These are phyloP conservation scores for Sebastes oblongus DNA, from an alignment of 2,797 vertebrate species.

Conservation along the genomic window DNA sequence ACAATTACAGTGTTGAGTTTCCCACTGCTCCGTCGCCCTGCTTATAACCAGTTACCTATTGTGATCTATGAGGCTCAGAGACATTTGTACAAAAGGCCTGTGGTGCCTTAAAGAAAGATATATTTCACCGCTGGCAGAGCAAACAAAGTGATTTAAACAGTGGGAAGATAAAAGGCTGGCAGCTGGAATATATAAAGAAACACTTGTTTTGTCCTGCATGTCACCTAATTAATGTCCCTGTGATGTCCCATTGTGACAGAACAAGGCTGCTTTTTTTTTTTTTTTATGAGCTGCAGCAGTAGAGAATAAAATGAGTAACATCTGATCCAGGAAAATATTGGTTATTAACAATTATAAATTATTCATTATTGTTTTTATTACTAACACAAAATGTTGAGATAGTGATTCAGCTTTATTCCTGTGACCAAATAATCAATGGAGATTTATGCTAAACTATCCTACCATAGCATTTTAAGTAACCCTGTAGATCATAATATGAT, in stretches of 20 bases:
- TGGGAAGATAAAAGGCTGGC: slow-evolving; percentile 61
- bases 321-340: slow-evolving; percentile 34
- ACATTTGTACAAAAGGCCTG: slow-evolving; percentile 34
- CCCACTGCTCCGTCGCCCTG: not conserved
- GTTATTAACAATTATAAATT: slow-evolving; percentile 6
- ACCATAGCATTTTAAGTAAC: not conserved
- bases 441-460: not conserved
- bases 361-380: slow-evolving; percentile 13
- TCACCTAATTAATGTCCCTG: slow-evolving; percentile 67
- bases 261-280: slow-evolving; percentile 27
- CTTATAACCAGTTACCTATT: not conserved
- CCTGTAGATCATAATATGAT: not conserved
- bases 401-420: slow-evolving; percentile 6
- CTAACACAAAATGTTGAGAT: slow-evolving; percentile 28
- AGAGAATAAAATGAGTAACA: slow-evolving; percentile 34
- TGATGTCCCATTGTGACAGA: slow-evolving; percentile 56
- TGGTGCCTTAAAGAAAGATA: slow-evolving; percentile 27
- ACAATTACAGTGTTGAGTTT: slow-evolving; percentile 12
- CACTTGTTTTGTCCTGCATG: slow-evolving; percentile 56
- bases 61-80: slow-evolving; percentile 22
- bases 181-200: slow-evolving; percentile 32
- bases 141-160: slow-evolving; percentile 57
- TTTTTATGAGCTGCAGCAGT: slow-evolving; percentile 21
- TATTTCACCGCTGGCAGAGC: slow-evolving; percentile 31
- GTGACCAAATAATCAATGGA: not conserved